Evolutionary conservation across 2,797 vertebrate species (phyloP), one percentile per base, ranked within the genome.

Genomic region (Antrozous pallidus): DNA sequence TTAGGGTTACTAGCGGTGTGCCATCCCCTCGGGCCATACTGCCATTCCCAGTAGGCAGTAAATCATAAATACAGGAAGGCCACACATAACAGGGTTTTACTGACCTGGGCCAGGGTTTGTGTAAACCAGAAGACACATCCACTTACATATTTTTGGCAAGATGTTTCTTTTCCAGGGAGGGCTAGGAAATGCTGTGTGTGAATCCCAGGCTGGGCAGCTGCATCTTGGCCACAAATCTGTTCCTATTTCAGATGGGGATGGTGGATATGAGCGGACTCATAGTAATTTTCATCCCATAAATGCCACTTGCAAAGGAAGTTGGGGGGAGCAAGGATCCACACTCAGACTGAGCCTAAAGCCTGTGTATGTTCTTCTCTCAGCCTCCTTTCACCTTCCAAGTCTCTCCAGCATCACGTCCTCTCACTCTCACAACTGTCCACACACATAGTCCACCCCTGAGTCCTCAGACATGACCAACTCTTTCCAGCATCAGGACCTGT

Each of bases 341-440:
- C 31, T 65, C 69, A 65, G 69, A n/a, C 36, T 3, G 36, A 61
- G 47, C 14, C 12, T 9, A 71, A 3, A 73, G 61, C 26, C 17
- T 71, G 45, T 12, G 13, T 28, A 26, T n/a, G 38, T 31, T 33
- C 12, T 65, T 79, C 40, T 26, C n/a, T 83, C 7, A 2, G n/a
- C 6, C 75, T 31, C 18, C 36, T 22, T 33, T 67, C n/a, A 56
- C 24, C 5, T 26, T 3, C 49, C 0, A 0, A 56, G 8, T 88
- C 18, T 67, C 6, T 36, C 28, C 4, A 28, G 17, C 0, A 0
- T 69, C 40, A 8, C 8, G 28, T 47, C 4, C 17, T 9, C 42
- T 33, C 31, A 36, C 12, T 36, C 20, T 9, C 33, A 24, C 1
- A 10, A 16, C 18, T 82, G 42, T 17, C 28, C 11, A 38, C 17